Percentiles rank a stretch among this genome's conserved stretches.
phyloP scores from a whole-genome alignment of 1,140 invertebrate species.

The Drosophila parabipectinata region DNA sequence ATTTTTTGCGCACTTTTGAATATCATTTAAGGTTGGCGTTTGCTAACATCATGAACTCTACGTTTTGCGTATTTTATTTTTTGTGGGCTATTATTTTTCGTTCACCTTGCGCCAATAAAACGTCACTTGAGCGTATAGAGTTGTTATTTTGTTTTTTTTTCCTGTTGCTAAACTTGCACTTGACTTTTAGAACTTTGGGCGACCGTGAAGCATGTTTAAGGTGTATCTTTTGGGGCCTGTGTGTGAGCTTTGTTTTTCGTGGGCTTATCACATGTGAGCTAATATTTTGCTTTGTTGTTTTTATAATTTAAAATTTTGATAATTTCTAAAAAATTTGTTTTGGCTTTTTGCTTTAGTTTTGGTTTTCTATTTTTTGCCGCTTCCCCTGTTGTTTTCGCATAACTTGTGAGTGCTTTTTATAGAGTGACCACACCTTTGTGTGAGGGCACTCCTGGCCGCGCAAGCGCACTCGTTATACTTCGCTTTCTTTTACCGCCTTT shows the following conservation, averaged over 20 bases:
- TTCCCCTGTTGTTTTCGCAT: neutral
- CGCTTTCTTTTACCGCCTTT: slow-evolving; percentile 16
- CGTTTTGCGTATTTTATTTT: slow-evolving; percentile 22
- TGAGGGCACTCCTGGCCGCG: slow-evolving; percentile 19
- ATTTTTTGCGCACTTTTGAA: slow-evolving; percentile 26
- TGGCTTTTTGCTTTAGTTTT: neutral
- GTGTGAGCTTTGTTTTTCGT: slow-evolving; percentile 29
- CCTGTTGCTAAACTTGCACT: slow-evolving; percentile 60
- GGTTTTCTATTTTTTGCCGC: neutral
- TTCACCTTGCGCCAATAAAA: slow-evolving; percentile 80
- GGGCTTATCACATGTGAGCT: slow-evolving; percentile 24
- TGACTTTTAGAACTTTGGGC: slow-evolving; percentile 75
- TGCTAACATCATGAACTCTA: slow-evolving; percentile 33
- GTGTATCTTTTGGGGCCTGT: slow-evolving; percentile 19
- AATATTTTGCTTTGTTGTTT: neutral
- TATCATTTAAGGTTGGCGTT: slow-evolving; percentile 30
- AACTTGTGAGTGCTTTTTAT: slow-evolving; percentile 2
- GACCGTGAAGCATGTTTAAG: slow-evolving; percentile 65
- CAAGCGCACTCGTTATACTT: slow-evolving; percentile 21
- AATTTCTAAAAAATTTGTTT: neutral
- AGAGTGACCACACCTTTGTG: slow-evolving; percentile 18
- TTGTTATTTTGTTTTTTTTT: slow-evolving; percentile 41
- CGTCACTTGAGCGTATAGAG: slow-evolving; percentile 69
- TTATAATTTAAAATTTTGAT: neutral
- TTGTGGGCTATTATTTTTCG: slow-evolving; percentile 9